These are phyloP conservation scores for Xiphophorus maculatus DNA, from an alignment of 2,113 vertebrate genomes.

Conservation along the genomic window DNA sequence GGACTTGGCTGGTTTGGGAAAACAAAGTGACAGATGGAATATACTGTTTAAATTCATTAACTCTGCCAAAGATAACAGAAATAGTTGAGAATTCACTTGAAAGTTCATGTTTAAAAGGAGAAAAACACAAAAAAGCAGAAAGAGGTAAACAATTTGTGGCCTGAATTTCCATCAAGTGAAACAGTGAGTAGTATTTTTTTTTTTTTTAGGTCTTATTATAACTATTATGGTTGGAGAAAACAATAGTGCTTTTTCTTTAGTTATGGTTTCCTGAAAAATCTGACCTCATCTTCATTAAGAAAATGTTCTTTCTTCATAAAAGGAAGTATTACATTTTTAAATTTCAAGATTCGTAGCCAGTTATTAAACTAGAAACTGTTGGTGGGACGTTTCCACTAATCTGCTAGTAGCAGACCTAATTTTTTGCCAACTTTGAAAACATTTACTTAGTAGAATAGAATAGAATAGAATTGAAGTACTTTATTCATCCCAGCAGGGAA, in stretches of 20 bases:
- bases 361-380: no score
- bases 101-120: not conserved
- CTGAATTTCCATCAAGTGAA: not conserved
- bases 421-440: no score
- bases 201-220: not conserved
- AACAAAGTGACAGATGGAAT: constrained; percentile 61
- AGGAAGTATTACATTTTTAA: not conserved
- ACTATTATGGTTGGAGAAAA: not conserved
- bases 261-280: not conserved
- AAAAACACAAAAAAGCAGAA: not conserved
- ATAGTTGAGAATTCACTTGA: constrained; percentile 7
- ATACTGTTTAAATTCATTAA: constrained; percentile 27
- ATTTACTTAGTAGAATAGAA: no score
- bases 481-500: no score
- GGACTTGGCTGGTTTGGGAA: constrained; percentile 45
- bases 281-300: not conserved
- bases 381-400: no score
- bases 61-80: constrained; percentile 29
- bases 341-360: no score
- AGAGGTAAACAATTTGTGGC: not conserved
- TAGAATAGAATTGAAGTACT: no score
- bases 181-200: not conserved
- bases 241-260: not conserved
- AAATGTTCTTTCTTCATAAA: not conserved
- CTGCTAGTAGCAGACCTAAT: no score